A percentile compares a stretch with the other conserved stretches of the same genome.
Conservation (phyloP, 37 sponge, comb jelly and placozoan genomes). For the Sycon ciliatum region DNA sequence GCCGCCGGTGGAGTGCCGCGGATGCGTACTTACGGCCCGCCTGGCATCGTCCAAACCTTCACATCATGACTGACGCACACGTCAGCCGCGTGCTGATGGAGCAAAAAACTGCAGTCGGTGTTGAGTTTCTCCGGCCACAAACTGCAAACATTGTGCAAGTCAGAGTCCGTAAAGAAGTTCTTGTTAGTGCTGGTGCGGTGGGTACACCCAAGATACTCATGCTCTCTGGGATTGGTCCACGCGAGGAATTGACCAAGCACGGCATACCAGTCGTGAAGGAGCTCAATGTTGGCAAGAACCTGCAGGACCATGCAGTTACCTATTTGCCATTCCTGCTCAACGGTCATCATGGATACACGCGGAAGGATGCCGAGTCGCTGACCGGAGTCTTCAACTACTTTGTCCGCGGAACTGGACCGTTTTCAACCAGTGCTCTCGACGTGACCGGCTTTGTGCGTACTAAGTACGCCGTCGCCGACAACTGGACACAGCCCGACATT, state of each 20-base stretch:
- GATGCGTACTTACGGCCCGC: not conserved
- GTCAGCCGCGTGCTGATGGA: conserved; percentile 44
- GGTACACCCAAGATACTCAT: conserved; percentile 62
- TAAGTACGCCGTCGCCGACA: conserved; percentile 10
- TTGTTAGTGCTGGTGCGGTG: conserved; percentile 66
- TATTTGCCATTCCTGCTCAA: no score
- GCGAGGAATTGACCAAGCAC: conserved; percentile 31
- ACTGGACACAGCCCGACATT: conserved; percentile 28
- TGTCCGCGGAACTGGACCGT: conserved; percentile 36
- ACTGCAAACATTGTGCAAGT: no score
- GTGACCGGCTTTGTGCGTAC: conserved; percentile 29
- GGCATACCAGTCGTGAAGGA: conserved; percentile 30
- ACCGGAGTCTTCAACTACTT: conserved; percentile 16
- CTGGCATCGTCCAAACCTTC: conserved; percentile 33
- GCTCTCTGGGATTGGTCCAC: conserved; percentile 73
- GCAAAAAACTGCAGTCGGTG: conserved; percentile 13
- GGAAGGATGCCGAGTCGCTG: conserved; percentile 5
- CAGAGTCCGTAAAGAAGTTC: conserved; percentile 50
- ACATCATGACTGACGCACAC: conserved; percentile 29
- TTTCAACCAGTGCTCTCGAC: conserved; percentile 32
- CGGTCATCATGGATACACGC: not conserved
- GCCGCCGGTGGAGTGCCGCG: no score
- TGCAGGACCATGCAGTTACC: conserved; percentile 67
- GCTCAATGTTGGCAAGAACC: conserved; percentile 66
- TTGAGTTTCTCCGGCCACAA: no score